Percentiles rank a stretch among this genome's conserved stretches.
These are phyloP conservation scores for Procambarus virginalis DNA, from an alignment of 1,140 invertebrate species.

Conservation along the genomic window DNA sequence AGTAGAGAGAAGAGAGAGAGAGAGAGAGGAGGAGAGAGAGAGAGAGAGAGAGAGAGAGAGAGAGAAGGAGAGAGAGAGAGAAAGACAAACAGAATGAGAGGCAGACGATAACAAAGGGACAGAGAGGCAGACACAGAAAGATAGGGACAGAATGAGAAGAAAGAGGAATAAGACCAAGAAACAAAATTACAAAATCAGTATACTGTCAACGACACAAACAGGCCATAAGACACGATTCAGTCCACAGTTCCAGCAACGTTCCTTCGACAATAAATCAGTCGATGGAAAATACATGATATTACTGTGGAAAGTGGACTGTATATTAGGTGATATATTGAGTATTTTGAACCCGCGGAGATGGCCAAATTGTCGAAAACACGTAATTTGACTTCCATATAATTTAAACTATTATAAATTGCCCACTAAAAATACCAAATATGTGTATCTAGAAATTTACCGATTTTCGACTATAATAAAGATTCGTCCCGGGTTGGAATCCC, in stretches of 20 bases:
- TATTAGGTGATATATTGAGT: background rate
- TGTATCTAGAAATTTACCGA: background rate
- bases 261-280: background rate
- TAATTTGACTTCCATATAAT: background rate
- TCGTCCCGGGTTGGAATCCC: too few species aligned
- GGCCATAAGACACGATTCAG: background rate
- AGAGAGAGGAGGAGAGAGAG: background rate
- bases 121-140: too few species aligned
- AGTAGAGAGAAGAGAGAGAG: background rate
- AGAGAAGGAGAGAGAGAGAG: background rate
- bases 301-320: background rate
- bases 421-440: background rate
- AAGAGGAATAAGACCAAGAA: too few species aligned
- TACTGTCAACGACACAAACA: too few species aligned
- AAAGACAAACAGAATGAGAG: background rate
- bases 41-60: too few species aligned
- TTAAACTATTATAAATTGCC: slow-evolving; percentile 1
- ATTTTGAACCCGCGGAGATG: background rate
- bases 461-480: background rate
- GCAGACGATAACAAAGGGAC: too few species aligned
- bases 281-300: background rate
- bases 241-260: background rate
- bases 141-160: too few species aligned
- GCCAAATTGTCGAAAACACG: background rate
- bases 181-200: too few species aligned